Evolutionary conservation across 2,888 invertebrate genomes (phyloP).

Genomic region (Liodrosophila aerea): DNA sequence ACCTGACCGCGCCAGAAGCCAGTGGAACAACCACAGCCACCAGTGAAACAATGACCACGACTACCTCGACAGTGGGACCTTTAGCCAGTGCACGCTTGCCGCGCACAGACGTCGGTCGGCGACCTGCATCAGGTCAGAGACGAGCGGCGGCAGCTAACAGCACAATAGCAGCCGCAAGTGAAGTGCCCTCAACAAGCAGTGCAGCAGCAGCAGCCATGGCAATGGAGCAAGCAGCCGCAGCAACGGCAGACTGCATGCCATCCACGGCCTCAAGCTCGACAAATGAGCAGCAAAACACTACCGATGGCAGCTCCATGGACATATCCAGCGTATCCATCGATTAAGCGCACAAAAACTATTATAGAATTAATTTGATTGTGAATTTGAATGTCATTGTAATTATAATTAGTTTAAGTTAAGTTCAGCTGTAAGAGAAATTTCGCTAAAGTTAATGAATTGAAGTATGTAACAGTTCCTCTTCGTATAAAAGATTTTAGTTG

Average conservation of each 20-base stretch:
- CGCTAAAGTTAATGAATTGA: too few species aligned
- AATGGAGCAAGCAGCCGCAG: slow-evolving; percentile 7
- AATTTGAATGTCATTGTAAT: too few species aligned
- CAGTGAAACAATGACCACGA: slow-evolving; percentile 21
- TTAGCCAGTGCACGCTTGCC: slow-evolving; percentile 14
- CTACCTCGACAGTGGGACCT: slow-evolving; percentile 12
- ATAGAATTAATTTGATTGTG: not conserved
- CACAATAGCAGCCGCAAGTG: slow-evolving; percentile 30
- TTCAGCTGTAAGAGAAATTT: too few species aligned
- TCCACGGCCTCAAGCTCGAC: slow-evolving; percentile 12
- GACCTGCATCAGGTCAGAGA: slow-evolving; percentile 34
- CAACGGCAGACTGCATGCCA: slow-evolving; percentile 1
- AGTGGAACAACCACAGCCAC: slow-evolving; percentile 24
- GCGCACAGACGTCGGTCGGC: slow-evolving; percentile 52
- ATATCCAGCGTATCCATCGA: slow-evolving; percentile 81
- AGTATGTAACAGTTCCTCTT: slow-evolving; percentile 6
- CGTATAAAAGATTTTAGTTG: not conserved
- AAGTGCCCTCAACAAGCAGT: slow-evolving; percentile 29
- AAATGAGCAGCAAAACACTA: slow-evolving; percentile 28
- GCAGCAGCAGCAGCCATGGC: slow-evolving; percentile 4
- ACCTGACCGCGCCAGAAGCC: slow-evolving; percentile 38
- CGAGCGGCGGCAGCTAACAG: slow-evolving; percentile 33
- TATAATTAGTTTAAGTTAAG: too few species aligned
- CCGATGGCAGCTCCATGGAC: slow-evolving; percentile 78
- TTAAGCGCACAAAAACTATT: slow-evolving; percentile 37